Conservation (phyloP, 2,797 vertebrate species). For the Cossypha dichroa region DNA sequence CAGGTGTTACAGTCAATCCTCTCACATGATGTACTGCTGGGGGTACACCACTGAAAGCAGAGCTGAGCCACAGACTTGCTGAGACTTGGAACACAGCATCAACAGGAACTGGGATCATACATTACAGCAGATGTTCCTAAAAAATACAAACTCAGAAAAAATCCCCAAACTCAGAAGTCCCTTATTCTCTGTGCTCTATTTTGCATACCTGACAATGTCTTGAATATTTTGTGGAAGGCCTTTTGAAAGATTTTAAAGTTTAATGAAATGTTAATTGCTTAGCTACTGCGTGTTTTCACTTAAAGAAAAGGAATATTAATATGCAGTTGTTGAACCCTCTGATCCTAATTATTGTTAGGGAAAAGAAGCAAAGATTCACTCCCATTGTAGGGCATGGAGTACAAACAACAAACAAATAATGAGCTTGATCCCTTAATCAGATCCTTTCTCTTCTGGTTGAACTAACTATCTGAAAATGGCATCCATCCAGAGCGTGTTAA, state of each 20-base stretch:
- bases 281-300: not conserved
- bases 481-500: not conserved
- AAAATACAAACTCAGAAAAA: not conserved
- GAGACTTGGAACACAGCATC: not conserved
- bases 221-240: not conserved
- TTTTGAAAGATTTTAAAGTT: not conserved
- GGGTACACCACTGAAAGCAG: not conserved
- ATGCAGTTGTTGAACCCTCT: not conserved
- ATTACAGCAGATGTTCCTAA: not conserved
- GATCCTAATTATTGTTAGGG: not conserved
- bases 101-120: not conserved
- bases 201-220: not conserved
- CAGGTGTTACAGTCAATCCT: rapidly evolving
- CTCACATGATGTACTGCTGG: rapidly evolving
- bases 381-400: not conserved
- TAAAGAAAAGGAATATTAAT: not conserved
- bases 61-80: not conserved
- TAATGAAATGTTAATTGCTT: not conserved
- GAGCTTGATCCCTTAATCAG: conserved; percentile 28
- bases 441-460: not conserved
- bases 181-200: not conserved
- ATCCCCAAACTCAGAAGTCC: not conserved
- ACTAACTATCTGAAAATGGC: conserved; percentile 17
- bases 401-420: conserved; percentile 11
- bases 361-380: not conserved